phyloP scores from a whole-genome alignment of 2,113 vertebrate genomes.

The Jaculus jaculus region DNA sequence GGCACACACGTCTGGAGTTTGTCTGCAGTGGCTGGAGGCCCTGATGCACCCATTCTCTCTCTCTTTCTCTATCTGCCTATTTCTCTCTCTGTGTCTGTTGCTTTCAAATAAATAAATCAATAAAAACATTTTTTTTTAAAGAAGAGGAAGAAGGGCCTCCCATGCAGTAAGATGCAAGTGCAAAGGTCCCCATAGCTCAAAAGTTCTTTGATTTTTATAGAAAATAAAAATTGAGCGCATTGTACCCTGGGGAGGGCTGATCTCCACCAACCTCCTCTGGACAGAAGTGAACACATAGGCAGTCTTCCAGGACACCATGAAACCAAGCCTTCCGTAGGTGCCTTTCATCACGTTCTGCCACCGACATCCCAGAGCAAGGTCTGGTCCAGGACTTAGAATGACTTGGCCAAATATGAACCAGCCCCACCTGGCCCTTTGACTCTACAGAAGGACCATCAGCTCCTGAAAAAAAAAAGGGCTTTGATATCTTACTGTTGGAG shows the following conservation, averaged over 20 bases:
- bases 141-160: not conserved
- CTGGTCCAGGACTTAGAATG: not conserved
- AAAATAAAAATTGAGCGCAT: not conserved
- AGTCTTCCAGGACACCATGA: not conserved
- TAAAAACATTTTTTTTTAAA: too few species aligned
- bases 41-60: too few species aligned
- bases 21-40: too few species aligned
- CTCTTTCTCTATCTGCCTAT: too few species aligned
- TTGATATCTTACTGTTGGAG: conserved; percentile 49
- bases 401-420: not conserved
- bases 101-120: too few species aligned
- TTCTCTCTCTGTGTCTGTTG: too few species aligned
- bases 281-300: not conserved
- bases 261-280: not conserved
- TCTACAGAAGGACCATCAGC: not conserved
- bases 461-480: conserved; percentile 11
- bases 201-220: not conserved
- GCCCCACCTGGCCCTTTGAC: not conserved
- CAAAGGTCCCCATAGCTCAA: not conserved
- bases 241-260: not conserved
- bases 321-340: not conserved
- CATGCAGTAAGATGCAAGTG: not conserved
- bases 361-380: not conserved
- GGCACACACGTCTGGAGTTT: too few species aligned
- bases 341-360: not conserved